A percentile compares a stretch with the other conserved stretches of the same genome.
Evolutionary conservation across 2,113 vertebrate genomes (phyloP).

Genomic region (Calyptomena viridis): DNA sequence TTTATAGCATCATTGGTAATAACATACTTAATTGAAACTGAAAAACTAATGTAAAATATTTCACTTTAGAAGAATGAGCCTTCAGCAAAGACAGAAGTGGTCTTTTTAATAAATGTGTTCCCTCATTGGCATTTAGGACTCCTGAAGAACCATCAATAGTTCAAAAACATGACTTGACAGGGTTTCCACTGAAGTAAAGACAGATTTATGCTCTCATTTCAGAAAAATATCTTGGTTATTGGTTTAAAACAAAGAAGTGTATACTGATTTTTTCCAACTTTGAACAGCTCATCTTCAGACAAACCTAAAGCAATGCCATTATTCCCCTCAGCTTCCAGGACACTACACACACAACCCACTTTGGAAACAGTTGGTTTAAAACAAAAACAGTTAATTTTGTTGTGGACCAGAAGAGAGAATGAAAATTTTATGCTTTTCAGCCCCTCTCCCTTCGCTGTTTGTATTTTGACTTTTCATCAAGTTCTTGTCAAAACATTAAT

Average conservation of each 20-base stretch:
- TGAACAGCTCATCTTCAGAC: neutral
- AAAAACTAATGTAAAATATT: neutral
- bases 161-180: neutral
- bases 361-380: neutral
- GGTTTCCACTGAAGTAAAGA: neutral
- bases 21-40: neutral
- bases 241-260: neutral
- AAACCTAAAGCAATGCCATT: neutral
- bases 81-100: neutral
- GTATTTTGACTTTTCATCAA: neutral
- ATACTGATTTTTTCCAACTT: neutral
- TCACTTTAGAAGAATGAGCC: neutral
- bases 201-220: neutral
- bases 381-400: neutral
- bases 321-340: neutral
- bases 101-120: neutral
- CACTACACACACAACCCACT: neutral
- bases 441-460: neutral
- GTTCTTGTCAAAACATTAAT: neutral
- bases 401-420: neutral
- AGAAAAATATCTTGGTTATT: neutral
- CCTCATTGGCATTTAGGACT: neutral
- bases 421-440: neutral
- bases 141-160: neutral
- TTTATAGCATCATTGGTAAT: neutral